Evolutionary conservation across 2,797 vertebrate species (phyloP).

Genomic region (Lepilemur ruficaudatus): DNA sequence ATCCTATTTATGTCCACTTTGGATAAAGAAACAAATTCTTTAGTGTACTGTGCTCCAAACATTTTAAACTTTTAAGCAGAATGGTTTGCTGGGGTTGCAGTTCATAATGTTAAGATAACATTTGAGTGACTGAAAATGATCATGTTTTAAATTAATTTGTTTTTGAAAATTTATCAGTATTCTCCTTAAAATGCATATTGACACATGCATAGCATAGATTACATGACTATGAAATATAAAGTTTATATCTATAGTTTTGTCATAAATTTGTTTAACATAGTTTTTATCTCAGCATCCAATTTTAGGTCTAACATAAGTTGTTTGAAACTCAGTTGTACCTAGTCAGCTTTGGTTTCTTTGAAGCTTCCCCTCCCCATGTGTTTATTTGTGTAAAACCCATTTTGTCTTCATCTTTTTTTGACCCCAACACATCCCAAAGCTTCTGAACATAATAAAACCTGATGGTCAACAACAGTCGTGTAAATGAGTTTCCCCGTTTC

Average conservation of each 20-base stretch:
- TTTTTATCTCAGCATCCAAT: neutral
- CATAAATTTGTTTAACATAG: neutral
- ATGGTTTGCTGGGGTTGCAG: neutral
- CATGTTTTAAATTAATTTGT: neutral
- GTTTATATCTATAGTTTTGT: neutral
- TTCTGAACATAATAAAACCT: neutral
- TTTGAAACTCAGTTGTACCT: neutral
- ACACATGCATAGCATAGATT: neutral
- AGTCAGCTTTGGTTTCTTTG: neutral
- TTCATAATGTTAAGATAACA: neutral
- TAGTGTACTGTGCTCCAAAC: neutral
- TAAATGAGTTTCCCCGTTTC: neutral
- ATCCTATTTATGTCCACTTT: neutral
- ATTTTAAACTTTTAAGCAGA: conserved; percentile 21
- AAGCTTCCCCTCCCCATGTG: too few relatives aligned
- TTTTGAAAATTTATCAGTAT: neutral
- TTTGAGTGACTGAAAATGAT: neutral
- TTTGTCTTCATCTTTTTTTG: too few relatives aligned
- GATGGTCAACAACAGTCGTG: neutral
- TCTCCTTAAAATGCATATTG: neutral
- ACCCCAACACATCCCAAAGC: neutral
- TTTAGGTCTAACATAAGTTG: neutral
- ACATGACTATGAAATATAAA: neutral
- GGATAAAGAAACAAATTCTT: conserved; percentile 29
- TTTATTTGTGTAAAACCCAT: too few relatives aligned